These are phyloP conservation scores for Chloroceryle inda DNA, from an alignment of 2,797 vertebrate genomes.

Conservation along the genomic window DNA sequence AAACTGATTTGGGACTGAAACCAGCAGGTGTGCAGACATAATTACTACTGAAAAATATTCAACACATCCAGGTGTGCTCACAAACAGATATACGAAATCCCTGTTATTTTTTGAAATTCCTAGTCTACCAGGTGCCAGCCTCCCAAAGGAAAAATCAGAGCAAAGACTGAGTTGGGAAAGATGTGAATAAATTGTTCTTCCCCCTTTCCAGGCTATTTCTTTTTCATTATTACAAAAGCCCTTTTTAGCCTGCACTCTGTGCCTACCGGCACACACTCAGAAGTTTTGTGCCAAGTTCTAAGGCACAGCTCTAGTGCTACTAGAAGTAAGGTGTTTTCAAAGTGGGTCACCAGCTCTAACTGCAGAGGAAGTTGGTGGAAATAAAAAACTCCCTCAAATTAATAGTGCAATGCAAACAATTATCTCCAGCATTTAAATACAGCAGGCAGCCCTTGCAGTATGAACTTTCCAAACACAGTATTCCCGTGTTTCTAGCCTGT, in stretches of 20 bases:
- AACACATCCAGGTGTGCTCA: conserved; percentile 72
- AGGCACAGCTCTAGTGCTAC: not conserved
- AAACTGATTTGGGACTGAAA: conserved; percentile 55
- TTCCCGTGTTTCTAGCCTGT: not conserved
- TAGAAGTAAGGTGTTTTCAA: not conserved
- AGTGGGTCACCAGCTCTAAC: not conserved
- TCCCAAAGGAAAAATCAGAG: conserved; percentile 55
- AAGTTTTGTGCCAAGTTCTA: not conserved
- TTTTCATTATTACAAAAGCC: not conserved
- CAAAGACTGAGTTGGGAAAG: not conserved
- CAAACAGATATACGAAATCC: conserved; percentile 50
- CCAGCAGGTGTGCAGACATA: conserved; percentile 73
- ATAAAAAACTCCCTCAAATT: not conserved
- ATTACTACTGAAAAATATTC: conserved; percentile 63
- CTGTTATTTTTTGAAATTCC: conserved; percentile 67
- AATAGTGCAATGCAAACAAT: not conserved
- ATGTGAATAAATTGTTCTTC: not conserved
- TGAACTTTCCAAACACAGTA: not conserved
- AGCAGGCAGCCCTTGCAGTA: not conserved
- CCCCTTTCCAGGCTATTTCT: not conserved
- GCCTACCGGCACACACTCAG: not conserved
- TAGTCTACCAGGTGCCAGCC: conserved; percentile 60
- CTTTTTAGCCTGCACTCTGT: not conserved
- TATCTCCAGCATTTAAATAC: not conserved
- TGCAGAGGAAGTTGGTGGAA: not conserved